Base-by-base conservation (phyloP, 2,797 vertebrate species). In the Sandelia bainsii region DNA sequence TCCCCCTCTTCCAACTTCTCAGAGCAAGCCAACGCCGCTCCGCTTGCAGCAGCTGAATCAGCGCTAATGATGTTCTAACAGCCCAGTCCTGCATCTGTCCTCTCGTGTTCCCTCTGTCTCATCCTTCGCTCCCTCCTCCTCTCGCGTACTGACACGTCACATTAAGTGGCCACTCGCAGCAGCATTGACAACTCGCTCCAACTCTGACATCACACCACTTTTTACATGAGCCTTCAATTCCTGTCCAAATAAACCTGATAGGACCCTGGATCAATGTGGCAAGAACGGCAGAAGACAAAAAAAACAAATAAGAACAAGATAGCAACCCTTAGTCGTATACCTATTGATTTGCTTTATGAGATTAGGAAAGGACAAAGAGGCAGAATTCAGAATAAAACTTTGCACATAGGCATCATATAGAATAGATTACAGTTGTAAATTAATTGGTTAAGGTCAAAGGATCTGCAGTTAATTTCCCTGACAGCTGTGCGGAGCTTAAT, bases 31-130 rank as follows among this genome's bases (percentile, higher is more conserved):
- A 76, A 93, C 88, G 89, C 80, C 81, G 79, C 77, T 73, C 71
- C 2, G 51, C 83, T 86, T 80, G 83, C 86, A 90, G 75, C 73
- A 89, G 93, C 93, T 94, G 93, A 94, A 91, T 94, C 93, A 92
- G 94, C 93, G 62, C 71, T 84, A 91, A 87, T 63, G 83, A 81
- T 63, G 83, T 83, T 84, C 83, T 76, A 74, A 66, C 71, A 71
- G 79, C 61, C 75, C 34, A 12, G 71, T 80, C 83, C 61, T 72
- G 77, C 80, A 71, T 73, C 79, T 75, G 79, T 58, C 70, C 59
- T 54, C 54, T 53, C 72, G 65, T 8, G 0, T 20, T 74, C 73
- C 75, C 63, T 51, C 70, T 1, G 12, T 69, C 72, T 72, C 79
- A 62, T 77, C 70, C 76, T 48, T 67, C 37, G 52, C 57, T 70